A percentile compares a stretch with the other conserved stretches of the same genome.
Evolutionary conservation across 2,113 vertebrate genomes (phyloP).

Genomic region (Ardeotis arabs): DNA sequence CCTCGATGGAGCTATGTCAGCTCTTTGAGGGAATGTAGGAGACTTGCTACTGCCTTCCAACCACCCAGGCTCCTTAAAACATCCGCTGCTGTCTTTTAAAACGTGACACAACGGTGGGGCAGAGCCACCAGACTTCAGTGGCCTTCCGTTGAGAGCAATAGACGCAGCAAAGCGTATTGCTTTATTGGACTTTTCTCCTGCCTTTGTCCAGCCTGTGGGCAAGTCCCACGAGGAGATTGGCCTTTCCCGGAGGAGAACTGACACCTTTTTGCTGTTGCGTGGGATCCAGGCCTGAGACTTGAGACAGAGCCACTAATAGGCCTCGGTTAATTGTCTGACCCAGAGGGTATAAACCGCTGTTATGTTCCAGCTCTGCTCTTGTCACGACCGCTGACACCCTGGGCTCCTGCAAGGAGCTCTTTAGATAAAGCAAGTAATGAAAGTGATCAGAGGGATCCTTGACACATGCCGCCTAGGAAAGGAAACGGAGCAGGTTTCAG

Average conservation of each 20-base stretch:
- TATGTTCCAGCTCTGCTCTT: neutral
- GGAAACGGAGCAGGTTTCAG: constrained; percentile 9
- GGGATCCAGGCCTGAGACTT: neutral
- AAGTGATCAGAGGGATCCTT: constrained; percentile 44
- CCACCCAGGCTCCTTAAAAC: neutral
- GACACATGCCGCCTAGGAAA: constrained; percentile 32
- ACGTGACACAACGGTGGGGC: neutral
- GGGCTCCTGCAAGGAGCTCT: constrained; percentile 41
- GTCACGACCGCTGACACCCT: neutral
- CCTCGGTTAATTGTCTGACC: constrained; percentile 13
- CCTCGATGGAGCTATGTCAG: neutral
- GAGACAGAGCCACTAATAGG: neutral
- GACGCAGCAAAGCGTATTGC: neutral
- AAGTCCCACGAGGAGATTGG: neutral
- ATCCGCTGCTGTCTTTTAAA: neutral
- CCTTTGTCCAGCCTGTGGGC: neutral
- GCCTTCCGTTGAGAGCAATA: neutral
- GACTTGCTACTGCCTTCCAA: neutral
- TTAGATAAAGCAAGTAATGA: constrained; percentile 56
- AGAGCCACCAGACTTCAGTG: neutral
- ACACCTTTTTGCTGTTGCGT: neutral
- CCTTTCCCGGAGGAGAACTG: neutral
- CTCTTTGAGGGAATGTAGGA: neutral
- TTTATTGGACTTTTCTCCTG: neutral
- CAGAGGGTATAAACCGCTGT: neutral